Evolutionary conservation across 2,888 invertebrate species (phyloP).

Genomic region (Blastobasis adustella): DNA sequence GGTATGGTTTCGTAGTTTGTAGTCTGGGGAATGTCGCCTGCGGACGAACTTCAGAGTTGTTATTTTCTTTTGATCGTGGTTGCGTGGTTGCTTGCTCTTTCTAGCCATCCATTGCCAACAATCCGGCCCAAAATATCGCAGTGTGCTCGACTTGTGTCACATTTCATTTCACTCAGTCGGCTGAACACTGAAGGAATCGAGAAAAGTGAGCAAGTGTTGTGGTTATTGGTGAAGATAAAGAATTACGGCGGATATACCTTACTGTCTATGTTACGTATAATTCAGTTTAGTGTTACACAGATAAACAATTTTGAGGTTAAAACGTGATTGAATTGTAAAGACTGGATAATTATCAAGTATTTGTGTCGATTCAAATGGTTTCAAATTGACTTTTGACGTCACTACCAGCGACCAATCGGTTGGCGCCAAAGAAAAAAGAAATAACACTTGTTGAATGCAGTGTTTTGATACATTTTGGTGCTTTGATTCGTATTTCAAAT

Average conservation of each 20-base stretch:
- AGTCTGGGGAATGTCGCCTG: too few species aligned
- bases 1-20: too few species aligned
- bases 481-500: conserved; percentile 15
- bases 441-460: conserved; percentile 20
- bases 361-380: conserved; percentile 53
- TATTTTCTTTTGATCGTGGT: too few species aligned
- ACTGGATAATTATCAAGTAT: conserved; percentile 14
- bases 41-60: too few species aligned
- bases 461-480: conserved; percentile 33
- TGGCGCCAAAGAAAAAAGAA: conserved; percentile 42
- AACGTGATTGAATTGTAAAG: conserved; percentile 16
- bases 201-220: conserved; percentile 2
- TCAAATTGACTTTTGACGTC: conserved; percentile 67
- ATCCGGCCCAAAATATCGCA: background rate
- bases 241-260: conserved; percentile 5
- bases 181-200: conserved; percentile 1
- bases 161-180: conserved; percentile 5
- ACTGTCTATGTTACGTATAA: too few species aligned
- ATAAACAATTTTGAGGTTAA: conserved; percentile 17
- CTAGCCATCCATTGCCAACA: too few species aligned
- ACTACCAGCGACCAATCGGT: conserved; percentile 54
- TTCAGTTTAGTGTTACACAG: conserved; percentile 32
- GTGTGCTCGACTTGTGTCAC: background rate
- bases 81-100: too few species aligned
- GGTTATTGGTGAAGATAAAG: conserved; percentile 7